phyloP scores from a whole-genome alignment of 2,888 invertebrate species.

The Corbicula japonica region DNA sequence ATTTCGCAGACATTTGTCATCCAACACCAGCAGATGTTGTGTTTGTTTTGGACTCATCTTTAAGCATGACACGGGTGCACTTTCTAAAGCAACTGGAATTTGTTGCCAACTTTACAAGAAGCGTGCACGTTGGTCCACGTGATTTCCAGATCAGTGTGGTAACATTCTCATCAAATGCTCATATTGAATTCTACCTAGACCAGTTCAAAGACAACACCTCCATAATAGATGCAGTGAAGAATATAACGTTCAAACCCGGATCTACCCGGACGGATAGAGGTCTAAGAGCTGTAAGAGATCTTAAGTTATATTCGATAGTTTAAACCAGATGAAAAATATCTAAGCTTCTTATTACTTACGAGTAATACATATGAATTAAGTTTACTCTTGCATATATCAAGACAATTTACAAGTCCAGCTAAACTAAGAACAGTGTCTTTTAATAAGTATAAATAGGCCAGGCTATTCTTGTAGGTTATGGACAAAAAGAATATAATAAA shows the following conservation, averaged over 20 bases:
- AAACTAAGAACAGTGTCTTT: too few relatives aligned
- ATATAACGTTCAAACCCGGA: slow-evolving; percentile 33
- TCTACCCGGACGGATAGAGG: slow-evolving; percentile 41
- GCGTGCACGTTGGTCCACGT: slow-evolving; percentile 23
- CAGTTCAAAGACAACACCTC: slow-evolving; percentile 1
- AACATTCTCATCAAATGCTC: slow-evolving; percentile 30
- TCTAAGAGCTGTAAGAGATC: slow-evolving; percentile 9
- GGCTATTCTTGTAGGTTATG: too few relatives aligned
- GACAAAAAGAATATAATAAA: too few relatives aligned
- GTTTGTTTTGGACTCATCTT: slow-evolving; percentile 47
- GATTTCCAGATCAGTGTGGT: slow-evolving; percentile 38
- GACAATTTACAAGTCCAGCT: too few relatives aligned
- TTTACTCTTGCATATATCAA: too few relatives aligned
- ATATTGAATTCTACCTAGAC: slow-evolving; percentile 35
- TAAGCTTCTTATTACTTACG: too few relatives aligned
- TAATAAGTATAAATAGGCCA: too few relatives aligned
- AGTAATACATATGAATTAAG: too few relatives aligned
- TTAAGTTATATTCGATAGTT: too few relatives aligned
- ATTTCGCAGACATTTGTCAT: slow-evolving; percentile 36
- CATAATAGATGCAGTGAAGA: slow-evolving; percentile 21
- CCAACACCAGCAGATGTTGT: slow-evolving; percentile 46
- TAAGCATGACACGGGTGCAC: slow-evolving; percentile 40
- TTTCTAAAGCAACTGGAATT: slow-evolving; percentile 44
- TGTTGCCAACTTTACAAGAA: slow-evolving; percentile 22
- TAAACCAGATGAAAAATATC: too few relatives aligned